phyloP scores from a whole-genome alignment of 2,113 vertebrate species.

The Daubentonia madagascariensis region DNA sequence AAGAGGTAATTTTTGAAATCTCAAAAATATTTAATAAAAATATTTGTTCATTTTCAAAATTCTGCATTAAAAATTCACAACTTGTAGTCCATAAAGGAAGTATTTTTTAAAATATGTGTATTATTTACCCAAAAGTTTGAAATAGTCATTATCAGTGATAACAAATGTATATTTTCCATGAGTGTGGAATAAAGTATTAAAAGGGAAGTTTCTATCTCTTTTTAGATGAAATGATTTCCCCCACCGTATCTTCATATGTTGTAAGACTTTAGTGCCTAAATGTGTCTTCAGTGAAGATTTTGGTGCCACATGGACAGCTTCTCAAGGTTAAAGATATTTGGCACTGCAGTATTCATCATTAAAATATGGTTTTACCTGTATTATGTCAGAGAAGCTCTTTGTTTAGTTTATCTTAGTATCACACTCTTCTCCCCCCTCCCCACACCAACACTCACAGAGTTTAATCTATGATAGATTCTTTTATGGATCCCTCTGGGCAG shows the following conservation, averaged over 20 bases:
- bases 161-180: background rate
- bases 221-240: background rate
- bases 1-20: background rate
- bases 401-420: background rate
- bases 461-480: background rate
- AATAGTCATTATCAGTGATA: background rate
- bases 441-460: background rate
- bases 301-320: background rate
- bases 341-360: background rate
- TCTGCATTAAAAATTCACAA: background rate
- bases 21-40: background rate
- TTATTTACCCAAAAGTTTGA: background rate
- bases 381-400: background rate
- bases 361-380: background rate
- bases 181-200: background rate
- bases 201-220: background rate
- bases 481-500: background rate
- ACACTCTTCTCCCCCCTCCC: accelerated
- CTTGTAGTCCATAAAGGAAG: background rate
- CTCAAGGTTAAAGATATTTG: background rate
- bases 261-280: background rate
- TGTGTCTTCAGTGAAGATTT: background rate
- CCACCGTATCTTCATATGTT: background rate
- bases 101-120: background rate
- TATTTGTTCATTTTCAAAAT: background rate